A percentile compares a stretch with the other conserved stretches of the same genome.
Conservation (phyloP, 2,113 vertebrate species). For the Lepus americanus region DNA sequence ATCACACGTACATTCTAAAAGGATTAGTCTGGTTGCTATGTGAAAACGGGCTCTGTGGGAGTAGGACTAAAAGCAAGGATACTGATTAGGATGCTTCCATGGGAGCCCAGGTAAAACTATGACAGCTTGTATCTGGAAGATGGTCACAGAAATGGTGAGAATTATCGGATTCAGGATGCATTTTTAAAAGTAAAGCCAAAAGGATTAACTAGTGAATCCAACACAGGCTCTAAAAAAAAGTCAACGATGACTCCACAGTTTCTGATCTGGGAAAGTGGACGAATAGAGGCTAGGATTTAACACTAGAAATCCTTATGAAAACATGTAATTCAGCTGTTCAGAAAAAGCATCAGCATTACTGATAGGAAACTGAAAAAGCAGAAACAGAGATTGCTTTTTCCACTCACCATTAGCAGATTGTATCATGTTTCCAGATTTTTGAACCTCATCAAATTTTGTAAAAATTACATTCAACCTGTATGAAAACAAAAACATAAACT, state of each 20-base stretch:
- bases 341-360: not conserved
- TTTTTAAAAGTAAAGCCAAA: slow-evolving; percentile 7
- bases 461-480: slow-evolving; percentile 99
- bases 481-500: slow-evolving; percentile 69
- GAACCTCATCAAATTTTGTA: slow-evolving; percentile 98
- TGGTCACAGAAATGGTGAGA: accelerated
- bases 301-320: not conserved
- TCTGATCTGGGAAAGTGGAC: not conserved
- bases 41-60: not conserved
- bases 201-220: not conserved
- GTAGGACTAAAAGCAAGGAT: not conserved
- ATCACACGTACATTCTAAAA: not conserved
- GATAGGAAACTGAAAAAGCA: slow-evolving; percentile 12
- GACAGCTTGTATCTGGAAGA: accelerated
- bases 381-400: slow-evolving; percentile 21
- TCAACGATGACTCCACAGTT: not conserved
- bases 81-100: no score
- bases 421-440: slow-evolving; percentile 98
- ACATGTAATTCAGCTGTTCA: slow-evolving; percentile 3
- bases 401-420: slow-evolving; percentile 94
- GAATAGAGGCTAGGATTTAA: not conserved
- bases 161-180: not conserved
- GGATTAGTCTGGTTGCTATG: not conserved
- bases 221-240: not conserved
- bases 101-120: not conserved